These are phyloP conservation scores for Pomatostomus ruficeps DNA, from an alignment of 2,113 vertebrate species.

Conservation along the genomic window DNA sequence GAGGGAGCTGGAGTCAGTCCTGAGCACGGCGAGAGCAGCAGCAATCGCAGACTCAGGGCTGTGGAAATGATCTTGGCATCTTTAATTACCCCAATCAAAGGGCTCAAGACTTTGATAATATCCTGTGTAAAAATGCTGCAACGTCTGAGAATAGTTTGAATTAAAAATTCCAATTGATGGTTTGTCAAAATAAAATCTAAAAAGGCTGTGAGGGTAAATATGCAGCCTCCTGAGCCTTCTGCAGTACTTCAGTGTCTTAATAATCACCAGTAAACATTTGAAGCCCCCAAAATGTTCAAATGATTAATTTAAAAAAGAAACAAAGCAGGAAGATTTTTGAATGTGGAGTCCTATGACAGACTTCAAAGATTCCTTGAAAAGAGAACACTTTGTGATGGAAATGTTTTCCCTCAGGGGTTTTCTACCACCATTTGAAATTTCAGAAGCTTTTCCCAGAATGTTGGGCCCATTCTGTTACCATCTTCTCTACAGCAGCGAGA, in stretches of 20 bases:
- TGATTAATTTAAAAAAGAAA: conserved; percentile 76
- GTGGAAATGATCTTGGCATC: conserved; percentile 67
- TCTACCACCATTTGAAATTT: conserved; percentile 58
- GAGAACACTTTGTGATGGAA: conserved; percentile 74
- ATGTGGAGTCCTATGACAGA: conserved; percentile 55
- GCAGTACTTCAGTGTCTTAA: conserved; percentile 60
- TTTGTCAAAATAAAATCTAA: conserved; percentile 73
- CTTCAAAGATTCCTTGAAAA: conserved; percentile 72
- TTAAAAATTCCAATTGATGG: conserved; percentile 79
- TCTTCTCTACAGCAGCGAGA: conserved; percentile 3
- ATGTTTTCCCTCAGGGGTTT: conserved; percentile 66
- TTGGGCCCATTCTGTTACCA: conserved; percentile 54
- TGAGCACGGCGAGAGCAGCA: neutral
- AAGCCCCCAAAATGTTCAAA: conserved; percentile 68
- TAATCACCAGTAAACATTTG: conserved; percentile 75
- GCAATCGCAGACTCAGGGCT: neutral
- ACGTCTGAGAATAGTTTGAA: conserved; percentile 67
- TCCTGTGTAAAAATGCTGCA: conserved; percentile 54
- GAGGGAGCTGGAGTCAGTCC: neutral
- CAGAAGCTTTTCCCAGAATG: conserved; percentile 47
- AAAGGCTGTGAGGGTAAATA: conserved; percentile 64
- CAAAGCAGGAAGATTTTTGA: conserved; percentile 65
- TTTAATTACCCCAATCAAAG: conserved; percentile 75
- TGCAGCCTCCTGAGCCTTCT: conserved; percentile 56
- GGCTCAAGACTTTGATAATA: conserved; percentile 66